Base-by-base conservation (phyloP, 1,140 invertebrate species). In the Prorops nasuta region DNA sequence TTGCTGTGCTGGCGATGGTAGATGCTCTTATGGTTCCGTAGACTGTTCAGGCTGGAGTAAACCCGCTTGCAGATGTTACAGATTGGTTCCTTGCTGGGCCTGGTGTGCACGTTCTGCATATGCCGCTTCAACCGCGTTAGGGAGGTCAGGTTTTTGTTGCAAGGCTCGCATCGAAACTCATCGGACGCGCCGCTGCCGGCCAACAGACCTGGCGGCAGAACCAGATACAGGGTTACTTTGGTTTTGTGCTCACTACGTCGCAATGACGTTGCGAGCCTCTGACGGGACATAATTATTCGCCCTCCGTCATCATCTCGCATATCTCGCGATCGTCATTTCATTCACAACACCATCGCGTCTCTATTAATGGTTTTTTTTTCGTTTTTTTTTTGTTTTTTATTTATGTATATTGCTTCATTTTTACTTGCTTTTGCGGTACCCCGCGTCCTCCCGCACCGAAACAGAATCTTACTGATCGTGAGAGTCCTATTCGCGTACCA, bases 1-100 rank as follows among this genome's bases (percentile, higher is more conserved):
- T 77, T 76, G 54, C 66, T 71, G 56, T 75, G 74, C 51, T 76
- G 74, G 69, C 87, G 84, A 79, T 91, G 90, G 75, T 91, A 91
- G 80, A 91, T 91, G 76, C 88, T 91, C 83, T 90, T 91, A 83
- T 91, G 90, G 80, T 91, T 91, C 65, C 90, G 81, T 55, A 91
- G 82, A 69, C 87, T 90, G 80, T 91, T 91, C 65, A 91, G 82
- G 71, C 89, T 90, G 79, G 88, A 90, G 81, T 91, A 92, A 60
- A 90, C 87, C 66, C 89, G 84, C 72, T 89, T 89, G 81, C 89
- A 92, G 77, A 91, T 90, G 80, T 89, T 90, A 83, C 90, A 92
- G 67, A 90, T 87, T 57, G 87, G 88, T 79, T 90, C 88, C 79
- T 88, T 84, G 71, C 87, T 89, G 58, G 89, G 89, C 64, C 87